Evolutionary conservation across 2,888 invertebrate species (phyloP).

Genomic region (Cheilosia vernalis): DNA sequence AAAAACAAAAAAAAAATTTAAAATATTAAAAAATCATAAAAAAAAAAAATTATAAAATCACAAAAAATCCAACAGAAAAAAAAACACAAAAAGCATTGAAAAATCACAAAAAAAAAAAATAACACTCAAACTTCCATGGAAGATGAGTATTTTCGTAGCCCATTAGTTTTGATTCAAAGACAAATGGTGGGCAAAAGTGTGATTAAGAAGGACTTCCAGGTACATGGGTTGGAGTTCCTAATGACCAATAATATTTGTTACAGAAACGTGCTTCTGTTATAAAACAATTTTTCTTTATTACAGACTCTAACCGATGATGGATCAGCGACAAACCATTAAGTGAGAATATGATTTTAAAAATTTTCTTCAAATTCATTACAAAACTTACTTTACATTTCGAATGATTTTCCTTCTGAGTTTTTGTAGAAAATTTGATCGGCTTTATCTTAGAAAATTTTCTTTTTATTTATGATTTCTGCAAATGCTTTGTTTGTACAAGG

Average conservation of each 20-base stretch:
- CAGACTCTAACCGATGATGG: slow-evolving; percentile 21
- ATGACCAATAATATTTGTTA: neutral
- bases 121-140: too few relatives aligned
- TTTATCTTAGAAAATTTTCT: neutral
- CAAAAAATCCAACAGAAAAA: neutral
- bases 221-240: slow-evolving; percentile 9
- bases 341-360: slow-evolving; percentile 17
- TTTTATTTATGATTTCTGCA: neutral
- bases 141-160: slow-evolving; percentile 39
- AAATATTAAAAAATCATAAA: neutral
- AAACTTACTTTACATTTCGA: slow-evolving; percentile 1
- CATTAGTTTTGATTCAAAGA: slow-evolving; percentile 28
- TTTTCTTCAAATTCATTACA: neutral
- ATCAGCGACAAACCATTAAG: slow-evolving; percentile 11
- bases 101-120: neutral
- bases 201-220: slow-evolving; percentile 6
- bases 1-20: neutral
- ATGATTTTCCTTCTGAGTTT: slow-evolving; percentile 10
- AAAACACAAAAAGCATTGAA: neutral
- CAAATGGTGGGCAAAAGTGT: slow-evolving; percentile 21
- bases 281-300: slow-evolving; percentile 11
- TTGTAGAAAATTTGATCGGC: slow-evolving; percentile 14
- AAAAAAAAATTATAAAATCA: slow-evolving; percentile 16
- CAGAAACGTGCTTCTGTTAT: neutral
- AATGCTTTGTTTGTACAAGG: neutral